Conservation (phyloP, 1,140 invertebrate species). For the Aphaenogaster ashmeadi region DNA sequence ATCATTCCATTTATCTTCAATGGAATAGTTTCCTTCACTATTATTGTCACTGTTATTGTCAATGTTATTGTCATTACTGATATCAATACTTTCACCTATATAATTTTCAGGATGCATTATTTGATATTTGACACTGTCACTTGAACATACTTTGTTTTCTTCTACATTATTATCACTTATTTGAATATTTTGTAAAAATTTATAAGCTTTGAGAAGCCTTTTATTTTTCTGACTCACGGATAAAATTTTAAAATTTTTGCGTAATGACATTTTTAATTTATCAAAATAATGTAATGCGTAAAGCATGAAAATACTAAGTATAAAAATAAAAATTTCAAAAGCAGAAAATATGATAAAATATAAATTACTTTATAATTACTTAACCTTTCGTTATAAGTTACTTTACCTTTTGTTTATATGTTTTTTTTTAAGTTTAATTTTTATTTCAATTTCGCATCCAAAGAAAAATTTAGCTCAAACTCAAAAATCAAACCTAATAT, state of each 20-base stretch:
- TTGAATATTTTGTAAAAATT: neutral
- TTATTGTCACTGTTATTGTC: neutral
- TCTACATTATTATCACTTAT: neutral
- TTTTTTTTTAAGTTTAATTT: no score
- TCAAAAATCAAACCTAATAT: no score
- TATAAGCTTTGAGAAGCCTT: neutral
- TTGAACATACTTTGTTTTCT: no score
- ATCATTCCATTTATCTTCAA: neutral
- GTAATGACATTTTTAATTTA: neutral
- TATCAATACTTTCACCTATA: neutral
- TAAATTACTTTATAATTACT: no score
- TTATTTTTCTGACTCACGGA: neutral
- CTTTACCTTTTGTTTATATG: no score
- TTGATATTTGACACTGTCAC: neutral
- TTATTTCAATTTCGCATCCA: no score
- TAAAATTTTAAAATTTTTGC: neutral
- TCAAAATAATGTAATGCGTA: no score
- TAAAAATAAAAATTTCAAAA: no score
- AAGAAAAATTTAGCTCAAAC: no score
- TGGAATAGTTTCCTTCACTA: neutral
- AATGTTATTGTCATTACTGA: neutral
- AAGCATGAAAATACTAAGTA: no score
- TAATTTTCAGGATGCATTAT: neutral
- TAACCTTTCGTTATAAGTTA: no score
- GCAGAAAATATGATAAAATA: no score